Evolutionary conservation across 1,140 invertebrate genomes (phyloP).

Genomic region (Pogonomyrmex barbatus): DNA sequence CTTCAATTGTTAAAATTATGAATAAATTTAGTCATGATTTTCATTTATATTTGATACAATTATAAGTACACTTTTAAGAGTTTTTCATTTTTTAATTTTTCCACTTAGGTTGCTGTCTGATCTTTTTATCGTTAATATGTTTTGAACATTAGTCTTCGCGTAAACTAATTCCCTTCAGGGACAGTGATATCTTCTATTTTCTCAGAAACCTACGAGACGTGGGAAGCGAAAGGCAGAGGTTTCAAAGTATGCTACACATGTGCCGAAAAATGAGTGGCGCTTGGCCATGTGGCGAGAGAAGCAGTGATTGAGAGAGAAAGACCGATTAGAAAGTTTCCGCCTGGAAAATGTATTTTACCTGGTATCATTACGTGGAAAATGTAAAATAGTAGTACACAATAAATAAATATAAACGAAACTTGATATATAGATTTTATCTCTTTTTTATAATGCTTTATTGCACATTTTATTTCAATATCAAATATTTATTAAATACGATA

Average conservation of each 20-base stretch:
- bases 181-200: conserved; percentile 65
- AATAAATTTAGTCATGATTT: not conserved
- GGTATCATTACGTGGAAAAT: not conserved
- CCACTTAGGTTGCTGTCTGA: not conserved
- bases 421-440: too few relatives aligned
- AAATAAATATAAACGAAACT: too few relatives aligned
- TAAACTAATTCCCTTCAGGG: conserved; percentile 16
- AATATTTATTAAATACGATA: not conserved
- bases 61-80: not conserved
- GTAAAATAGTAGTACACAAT: too few relatives aligned
- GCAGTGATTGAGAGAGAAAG: conserved; percentile 8
- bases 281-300: conserved; percentile 73
- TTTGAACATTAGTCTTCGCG: conserved; percentile 8
- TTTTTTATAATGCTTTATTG: not conserved
- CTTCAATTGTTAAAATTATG: not conserved
- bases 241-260: conserved; percentile 73
- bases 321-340: conserved; percentile 19
- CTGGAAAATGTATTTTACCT: conserved; percentile 31
- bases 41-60: not conserved
- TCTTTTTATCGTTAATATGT: conserved; percentile 10
- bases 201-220: conserved; percentile 75
- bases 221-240: conserved; percentile 75
- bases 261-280: conserved; percentile 77
- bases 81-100: not conserved
- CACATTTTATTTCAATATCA: not conserved